A percentile compares a stretch with the other conserved stretches of the same genome.
These are phyloP conservation scores for Podocnemis expansa DNA, from an alignment of 2,113 vertebrate genomes.

Conservation along the genomic window DNA sequence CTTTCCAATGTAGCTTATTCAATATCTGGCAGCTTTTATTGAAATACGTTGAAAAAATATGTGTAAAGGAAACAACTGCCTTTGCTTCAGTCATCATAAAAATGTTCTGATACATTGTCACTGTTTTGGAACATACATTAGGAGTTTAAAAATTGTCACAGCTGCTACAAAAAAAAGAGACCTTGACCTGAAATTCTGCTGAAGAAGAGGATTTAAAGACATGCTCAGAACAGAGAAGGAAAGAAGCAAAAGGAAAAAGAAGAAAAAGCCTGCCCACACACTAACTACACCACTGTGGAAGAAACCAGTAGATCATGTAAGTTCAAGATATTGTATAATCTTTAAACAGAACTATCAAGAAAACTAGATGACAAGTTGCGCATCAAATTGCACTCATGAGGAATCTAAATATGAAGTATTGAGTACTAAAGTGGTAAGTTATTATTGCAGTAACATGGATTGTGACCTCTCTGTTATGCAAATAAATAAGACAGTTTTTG, in stretches of 20 bases:
- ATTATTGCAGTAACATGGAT: not conserved
- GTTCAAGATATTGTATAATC: not conserved
- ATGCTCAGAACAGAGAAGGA: not conserved
- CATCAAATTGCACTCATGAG: not conserved
- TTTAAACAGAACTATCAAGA: not conserved
- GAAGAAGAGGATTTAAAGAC: not conserved
- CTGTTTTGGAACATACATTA: not conserved
- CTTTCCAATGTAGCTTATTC: not conserved
- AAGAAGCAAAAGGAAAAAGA: not conserved
- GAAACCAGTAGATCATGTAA: not conserved
- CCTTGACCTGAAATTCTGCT: not conserved
- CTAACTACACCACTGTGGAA: not conserved
- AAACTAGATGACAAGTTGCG: not conserved
- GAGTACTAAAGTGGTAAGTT: not conserved
- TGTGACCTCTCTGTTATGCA: not conserved
- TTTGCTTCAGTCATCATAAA: not conserved
- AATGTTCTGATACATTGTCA: not conserved
- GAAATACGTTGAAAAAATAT: not conserved
- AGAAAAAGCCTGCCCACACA: not conserved
- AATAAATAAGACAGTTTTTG: not conserved
- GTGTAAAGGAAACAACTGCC: not conserved
- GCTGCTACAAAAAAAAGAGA: not conserved
- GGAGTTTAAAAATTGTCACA: not conserved
- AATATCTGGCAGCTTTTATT: not conserved
- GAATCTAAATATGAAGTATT: not conserved